Percentiles rank a stretch among this genome's conserved stretches.
phyloP scores from a whole-genome alignment of 2,113 vertebrate species.

The Pyrgilauda ruficollis region DNA sequence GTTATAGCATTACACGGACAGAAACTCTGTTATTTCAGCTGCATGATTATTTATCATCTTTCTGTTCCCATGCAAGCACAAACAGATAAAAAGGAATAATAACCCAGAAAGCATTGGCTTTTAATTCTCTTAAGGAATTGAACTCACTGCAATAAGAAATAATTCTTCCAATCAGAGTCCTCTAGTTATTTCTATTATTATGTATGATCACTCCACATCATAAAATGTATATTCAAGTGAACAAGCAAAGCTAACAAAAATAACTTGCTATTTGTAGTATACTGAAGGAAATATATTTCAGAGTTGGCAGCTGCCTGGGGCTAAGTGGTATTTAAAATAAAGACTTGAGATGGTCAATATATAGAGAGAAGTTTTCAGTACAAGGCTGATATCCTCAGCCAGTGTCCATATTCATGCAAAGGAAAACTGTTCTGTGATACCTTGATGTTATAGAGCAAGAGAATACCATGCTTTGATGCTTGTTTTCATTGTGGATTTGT shows the following conservation, averaged over 20 bases:
- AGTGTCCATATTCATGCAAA: neutral
- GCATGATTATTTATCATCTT: neutral
- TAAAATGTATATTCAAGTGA: neutral
- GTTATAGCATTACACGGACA: neutral
- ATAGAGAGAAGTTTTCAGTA: neutral
- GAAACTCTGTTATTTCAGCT: neutral
- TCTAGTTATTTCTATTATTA: neutral
- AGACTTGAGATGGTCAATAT: neutral
- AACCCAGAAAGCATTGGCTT: neutral
- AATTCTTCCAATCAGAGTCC: neutral
- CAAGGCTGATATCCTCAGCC: neutral
- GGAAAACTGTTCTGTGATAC: neutral
- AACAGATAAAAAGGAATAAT: neutral
- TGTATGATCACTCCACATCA: neutral
- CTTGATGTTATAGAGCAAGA: neutral
- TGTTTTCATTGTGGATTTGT: neutral
- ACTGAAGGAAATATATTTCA: neutral
- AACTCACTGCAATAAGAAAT: neutral
- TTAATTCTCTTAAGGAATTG: neutral
- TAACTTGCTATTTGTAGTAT: neutral
- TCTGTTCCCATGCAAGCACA: neutral
- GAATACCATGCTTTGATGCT: neutral
- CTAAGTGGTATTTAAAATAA: neutral
- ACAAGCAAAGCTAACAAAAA: neutral
- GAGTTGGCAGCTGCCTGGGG: neutral